phyloP scores from a whole-genome alignment of 1,140 invertebrate genomes.

The Myzus persicae region DNA sequence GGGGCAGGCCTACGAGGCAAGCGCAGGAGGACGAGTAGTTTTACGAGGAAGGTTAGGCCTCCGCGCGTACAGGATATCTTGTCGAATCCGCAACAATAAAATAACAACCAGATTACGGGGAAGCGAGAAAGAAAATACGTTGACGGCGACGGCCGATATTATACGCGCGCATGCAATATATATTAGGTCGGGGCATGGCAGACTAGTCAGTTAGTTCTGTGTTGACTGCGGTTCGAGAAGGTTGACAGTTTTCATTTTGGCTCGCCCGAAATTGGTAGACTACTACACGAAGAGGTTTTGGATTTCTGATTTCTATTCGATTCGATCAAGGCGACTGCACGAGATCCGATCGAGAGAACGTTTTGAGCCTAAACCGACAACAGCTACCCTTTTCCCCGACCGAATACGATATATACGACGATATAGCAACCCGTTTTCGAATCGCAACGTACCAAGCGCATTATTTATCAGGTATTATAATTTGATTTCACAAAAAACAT shows the following conservation, averaged over 20 bases:
- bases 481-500: neutral
- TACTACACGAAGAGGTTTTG: constrained; percentile 3
- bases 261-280: constrained; percentile 30
- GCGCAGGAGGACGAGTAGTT: neutral
- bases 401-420: neutral
- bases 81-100: neutral
- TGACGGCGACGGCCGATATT: neutral
- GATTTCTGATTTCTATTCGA: constrained; percentile 35
- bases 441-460: constrained; percentile 14
- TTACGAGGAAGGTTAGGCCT: neutral
- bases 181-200: constrained; percentile 2
- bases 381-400: constrained; percentile 21
- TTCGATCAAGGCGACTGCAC: neutral
- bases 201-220: constrained; percentile 44
- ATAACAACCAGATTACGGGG: neutral
- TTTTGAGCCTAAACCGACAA: constrained; percentile 16
- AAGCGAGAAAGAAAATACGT: neutral
- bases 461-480: constrained; percentile 38
- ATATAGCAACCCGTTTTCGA: constrained; percentile 15
- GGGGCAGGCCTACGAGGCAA: neutral
- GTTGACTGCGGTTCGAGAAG: constrained; percentile 58
- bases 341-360: constrained; percentile 14
- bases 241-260: constrained; percentile 53
- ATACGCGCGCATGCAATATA: neutral
- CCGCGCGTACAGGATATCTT: constrained; percentile 10